Percentiles rank a stretch among this genome's conserved stretches.
Evolutionary conservation across 2,113 vertebrate genomes (phyloP).

Genomic region (Boleophthalmus pectinirostris): DNA sequence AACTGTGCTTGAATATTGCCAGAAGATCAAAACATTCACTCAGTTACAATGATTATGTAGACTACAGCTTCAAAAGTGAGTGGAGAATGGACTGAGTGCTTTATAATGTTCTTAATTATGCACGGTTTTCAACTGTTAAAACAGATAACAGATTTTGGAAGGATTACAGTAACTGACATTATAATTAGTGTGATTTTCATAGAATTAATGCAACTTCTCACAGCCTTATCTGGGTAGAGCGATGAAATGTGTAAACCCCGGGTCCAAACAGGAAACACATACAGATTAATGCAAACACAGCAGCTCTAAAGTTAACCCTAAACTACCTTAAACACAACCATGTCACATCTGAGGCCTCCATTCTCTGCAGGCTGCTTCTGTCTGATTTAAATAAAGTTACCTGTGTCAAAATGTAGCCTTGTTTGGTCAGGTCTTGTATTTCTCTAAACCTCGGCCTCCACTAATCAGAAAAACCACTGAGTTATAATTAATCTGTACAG

Average conservation of each 20-base stretch:
- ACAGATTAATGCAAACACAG: neutral
- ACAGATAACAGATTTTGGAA: too few relatives aligned
- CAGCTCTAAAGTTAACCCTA: neutral
- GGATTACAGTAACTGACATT: too few relatives aligned
- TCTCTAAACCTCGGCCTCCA: neutral
- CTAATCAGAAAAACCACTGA: conserved; percentile 4
- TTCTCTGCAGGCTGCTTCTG: neutral
- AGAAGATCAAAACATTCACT: too few relatives aligned
- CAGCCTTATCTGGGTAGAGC: neutral
- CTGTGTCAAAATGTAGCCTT: neutral
- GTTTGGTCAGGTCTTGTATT: neutral
- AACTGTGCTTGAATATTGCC: too few relatives aligned
- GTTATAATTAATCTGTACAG: neutral
- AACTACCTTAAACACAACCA: neutral
- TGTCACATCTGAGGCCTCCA: neutral
- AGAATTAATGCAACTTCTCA: too few relatives aligned
- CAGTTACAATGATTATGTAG: too few relatives aligned
- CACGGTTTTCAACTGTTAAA: too few relatives aligned
- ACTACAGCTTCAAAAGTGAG: too few relatives aligned
- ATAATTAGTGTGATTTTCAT: too few relatives aligned
- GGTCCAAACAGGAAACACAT: neutral
- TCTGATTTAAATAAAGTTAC: neutral
- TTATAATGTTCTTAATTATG: too few relatives aligned
- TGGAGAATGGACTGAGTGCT: too few relatives aligned
- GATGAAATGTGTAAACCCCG: neutral